These are phyloP conservation scores for Mythimna lalbum DNA, from an alignment of 2,888 invertebrate species.

Conservation along the genomic window DNA sequence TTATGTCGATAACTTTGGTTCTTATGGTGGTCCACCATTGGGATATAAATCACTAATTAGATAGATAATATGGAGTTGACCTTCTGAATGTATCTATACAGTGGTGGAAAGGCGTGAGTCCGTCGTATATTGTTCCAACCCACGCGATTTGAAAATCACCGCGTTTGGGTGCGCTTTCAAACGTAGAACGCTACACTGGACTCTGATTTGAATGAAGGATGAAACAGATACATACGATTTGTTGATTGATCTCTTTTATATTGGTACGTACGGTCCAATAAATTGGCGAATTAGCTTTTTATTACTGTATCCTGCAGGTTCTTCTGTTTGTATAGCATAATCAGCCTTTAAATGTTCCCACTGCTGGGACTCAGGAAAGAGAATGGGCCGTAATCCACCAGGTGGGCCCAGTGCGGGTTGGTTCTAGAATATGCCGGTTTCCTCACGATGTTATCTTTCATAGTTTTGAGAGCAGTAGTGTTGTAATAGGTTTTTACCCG, in stretches of 20 bases:
- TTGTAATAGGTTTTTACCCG: too few relatives aligned
- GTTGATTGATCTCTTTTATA: conserved; percentile 2
- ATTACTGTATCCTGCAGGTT: too few relatives aligned
- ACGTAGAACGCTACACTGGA: conserved; percentile 8
- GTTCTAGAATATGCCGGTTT: too few relatives aligned
- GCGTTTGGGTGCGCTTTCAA: conserved; percentile 31
- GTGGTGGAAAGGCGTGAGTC: conserved; percentile 32
- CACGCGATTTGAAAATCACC: conserved; percentile 74
- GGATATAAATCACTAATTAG: neutral
- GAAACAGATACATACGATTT: conserved; percentile 9
- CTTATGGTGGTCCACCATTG: neutral
- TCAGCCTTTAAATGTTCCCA: too few relatives aligned
- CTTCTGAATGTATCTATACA: conserved; percentile 1
- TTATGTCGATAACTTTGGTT: too few relatives aligned
- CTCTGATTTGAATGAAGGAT: conserved; percentile 19
- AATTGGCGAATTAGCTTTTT: neutral
- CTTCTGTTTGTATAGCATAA: too few relatives aligned
- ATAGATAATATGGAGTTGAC: neutral
- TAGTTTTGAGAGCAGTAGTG: too few relatives aligned
- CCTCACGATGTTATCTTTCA: too few relatives aligned
- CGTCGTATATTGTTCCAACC: conserved; percentile 77
- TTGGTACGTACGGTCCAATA: neutral
- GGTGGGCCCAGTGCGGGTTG: too few relatives aligned
- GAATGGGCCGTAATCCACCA: too few relatives aligned
- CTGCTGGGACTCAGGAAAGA: too few relatives aligned